Evolutionary conservation across 2,113 vertebrate species (phyloP).

Genomic region (Caretta caretta): DNA sequence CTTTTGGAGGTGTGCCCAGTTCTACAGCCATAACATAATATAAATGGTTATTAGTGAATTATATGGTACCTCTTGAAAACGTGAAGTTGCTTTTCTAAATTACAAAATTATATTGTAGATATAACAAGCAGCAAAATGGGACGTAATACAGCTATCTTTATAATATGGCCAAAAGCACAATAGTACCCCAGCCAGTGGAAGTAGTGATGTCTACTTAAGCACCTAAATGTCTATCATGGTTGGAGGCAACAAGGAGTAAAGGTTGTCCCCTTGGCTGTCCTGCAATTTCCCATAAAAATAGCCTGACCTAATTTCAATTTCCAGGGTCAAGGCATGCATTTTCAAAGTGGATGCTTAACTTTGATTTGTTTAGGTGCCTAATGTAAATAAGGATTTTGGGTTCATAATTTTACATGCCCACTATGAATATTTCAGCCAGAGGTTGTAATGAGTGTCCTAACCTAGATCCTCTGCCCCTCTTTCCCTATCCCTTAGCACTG

Average conservation of each 20-base stretch:
- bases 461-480: not conserved
- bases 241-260: fast-evolving
- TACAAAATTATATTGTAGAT: fast-evolving
- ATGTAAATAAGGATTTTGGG: not conserved
- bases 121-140: fast-evolving
- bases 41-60: fast-evolving
- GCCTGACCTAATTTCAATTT: not conserved
- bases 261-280: fast-evolving
- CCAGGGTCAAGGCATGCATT: not conserved
- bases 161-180: not conserved
- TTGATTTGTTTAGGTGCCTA: no score
- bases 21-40: not conserved
- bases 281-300: not conserved
- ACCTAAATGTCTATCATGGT: fast-evolving
- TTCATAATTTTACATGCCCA: not conserved
- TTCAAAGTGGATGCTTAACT: not conserved
- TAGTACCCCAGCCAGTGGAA: fast-evolving
- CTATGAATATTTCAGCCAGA: not conserved
- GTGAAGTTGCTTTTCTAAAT: fast-evolving
- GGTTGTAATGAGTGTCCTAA: not conserved
- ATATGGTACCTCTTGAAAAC: fast-evolving
- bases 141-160: not conserved
- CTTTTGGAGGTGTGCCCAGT: not conserved
- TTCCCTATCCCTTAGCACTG: not conserved
- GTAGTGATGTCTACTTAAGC: fast-evolving